Conservation (phyloP, 2,797 vertebrate genomes). For the Bradypodion ventrale region DNA sequence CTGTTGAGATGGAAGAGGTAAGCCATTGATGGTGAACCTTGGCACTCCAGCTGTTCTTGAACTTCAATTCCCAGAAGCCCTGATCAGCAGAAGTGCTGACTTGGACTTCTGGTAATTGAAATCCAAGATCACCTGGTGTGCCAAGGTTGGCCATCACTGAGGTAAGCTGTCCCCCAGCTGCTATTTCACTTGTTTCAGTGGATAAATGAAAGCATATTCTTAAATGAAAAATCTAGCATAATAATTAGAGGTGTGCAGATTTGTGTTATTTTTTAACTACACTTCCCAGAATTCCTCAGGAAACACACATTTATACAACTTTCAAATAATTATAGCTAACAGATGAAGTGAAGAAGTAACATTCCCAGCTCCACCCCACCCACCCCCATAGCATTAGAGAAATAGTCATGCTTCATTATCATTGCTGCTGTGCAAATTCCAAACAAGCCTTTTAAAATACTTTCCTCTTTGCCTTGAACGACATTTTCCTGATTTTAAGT, state of each 20-base stretch:
- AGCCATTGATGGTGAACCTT: too few relatives aligned
- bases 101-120: too few relatives aligned
- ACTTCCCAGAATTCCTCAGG: too few relatives aligned
- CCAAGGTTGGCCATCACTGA: too few relatives aligned
- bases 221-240: slow-evolving; percentile 66
- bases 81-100: too few relatives aligned
- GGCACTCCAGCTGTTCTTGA: too few relatives aligned
- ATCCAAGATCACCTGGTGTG: too few relatives aligned
- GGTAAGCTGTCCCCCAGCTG: slow-evolving; percentile 70
- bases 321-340: slow-evolving; percentile 13
- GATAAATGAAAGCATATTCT: slow-evolving; percentile 76
- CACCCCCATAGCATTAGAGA: slow-evolving; percentile 56
- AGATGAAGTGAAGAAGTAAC: slow-evolving; percentile 62
- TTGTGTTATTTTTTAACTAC: too few relatives aligned
- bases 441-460: neutral
- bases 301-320: too few relatives aligned
- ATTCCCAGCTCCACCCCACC: slow-evolving; percentile 32
- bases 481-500: slow-evolving; percentile 65
- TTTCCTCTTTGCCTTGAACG: slow-evolving; percentile 44
- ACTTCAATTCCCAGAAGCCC: too few relatives aligned
- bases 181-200: slow-evolving; percentile 62
- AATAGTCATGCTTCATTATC: slow-evolving; percentile 40
- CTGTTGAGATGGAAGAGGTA: slow-evolving; percentile 72
- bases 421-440: neutral
- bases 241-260: too few relatives aligned